Base-by-base conservation (phyloP, 2,797 vertebrate species). In the Pseudochromis fuscus region DNA sequence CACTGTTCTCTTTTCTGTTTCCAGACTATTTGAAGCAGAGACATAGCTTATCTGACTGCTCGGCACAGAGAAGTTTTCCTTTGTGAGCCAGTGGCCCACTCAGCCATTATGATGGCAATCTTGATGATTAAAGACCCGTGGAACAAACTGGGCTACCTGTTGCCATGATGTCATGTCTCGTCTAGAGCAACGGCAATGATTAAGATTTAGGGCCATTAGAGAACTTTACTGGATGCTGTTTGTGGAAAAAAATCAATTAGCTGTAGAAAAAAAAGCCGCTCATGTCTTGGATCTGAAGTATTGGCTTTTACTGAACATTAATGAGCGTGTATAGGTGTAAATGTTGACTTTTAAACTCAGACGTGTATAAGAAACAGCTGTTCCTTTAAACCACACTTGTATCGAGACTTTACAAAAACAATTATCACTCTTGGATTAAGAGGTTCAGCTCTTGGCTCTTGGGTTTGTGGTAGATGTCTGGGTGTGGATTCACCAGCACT, bases 151-250 rank as follows among this genome's bases (percentile, higher is more conserved):
- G 80, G 83, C 86, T 93, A 92, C 92, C 91, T 92, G 89, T 87
- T 85, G 87, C 88, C 81, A 90, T 93, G 93, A 93, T 90, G 92
- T 93, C 91, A 93, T 83, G 91, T 94, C 93, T 92, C 19, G 89
- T 91, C 89, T 68, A 68, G 72, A 79, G 82, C 69, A 72, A 81
- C 72, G 52, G 80, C 82, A 69, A 51, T 87, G 86, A 91, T 91
- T 90, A 86, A 82, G 83, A 89, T 90, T 86, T 87, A 82, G 84
- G 81, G 77, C 81, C 75, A 74, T 85, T 90, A 88, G 77, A 82
- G 68, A 68, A 48, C 67, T 86, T 88, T 86, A 78, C 75, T 70
- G 79, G 83, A 90, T 79, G 79, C 82, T 87, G 87, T 88, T 89
- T 86, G 85, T 87, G 90, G 88, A 90, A 92, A 93, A 92, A 87